phyloP scores from a whole-genome alignment of 30 jellyfish, hydroid and myxozoan genomes.

The Hydra vulgaris region DNA sequence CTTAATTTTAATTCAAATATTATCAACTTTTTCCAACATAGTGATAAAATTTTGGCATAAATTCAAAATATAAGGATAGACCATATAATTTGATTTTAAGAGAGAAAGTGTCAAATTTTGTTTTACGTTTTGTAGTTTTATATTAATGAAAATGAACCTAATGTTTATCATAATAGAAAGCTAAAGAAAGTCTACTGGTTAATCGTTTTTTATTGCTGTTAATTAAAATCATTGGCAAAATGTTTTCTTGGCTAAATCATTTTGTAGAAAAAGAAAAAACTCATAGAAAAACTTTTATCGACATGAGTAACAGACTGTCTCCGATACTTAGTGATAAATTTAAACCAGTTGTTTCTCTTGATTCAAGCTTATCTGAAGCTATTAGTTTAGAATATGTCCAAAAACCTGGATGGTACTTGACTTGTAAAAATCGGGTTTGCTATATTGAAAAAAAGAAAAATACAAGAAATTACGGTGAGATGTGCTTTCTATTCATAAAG shows the following conservation, averaged over 20 bases:
- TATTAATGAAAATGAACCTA: too few relatives aligned
- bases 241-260: neutral
- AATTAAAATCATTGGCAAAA: neutral
- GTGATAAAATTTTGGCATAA: too few relatives aligned
- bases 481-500: neutral
- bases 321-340: slow-evolving; percentile 61
- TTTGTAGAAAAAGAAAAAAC: neutral
- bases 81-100: too few relatives aligned
- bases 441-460: slow-evolving; percentile 48
- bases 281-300: neutral
- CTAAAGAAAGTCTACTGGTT: too few relatives aligned
- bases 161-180: too few relatives aligned
- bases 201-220: too few relatives aligned
- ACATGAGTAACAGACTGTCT: slow-evolving; percentile 23
- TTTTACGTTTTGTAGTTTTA: too few relatives aligned
- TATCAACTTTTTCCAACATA: too few relatives aligned
- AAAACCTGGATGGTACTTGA: slow-evolving; percentile 64
- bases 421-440: slow-evolving; percentile 39
- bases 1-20: too few relatives aligned
- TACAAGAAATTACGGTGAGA: slow-evolving; percentile 44
- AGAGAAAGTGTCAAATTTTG: too few relatives aligned
- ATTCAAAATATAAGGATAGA: too few relatives aligned
- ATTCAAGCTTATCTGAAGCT: slow-evolving; percentile 26
- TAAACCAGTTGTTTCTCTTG: slow-evolving; percentile 35
- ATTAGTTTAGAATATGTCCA: slow-evolving; percentile 50